Evolutionary conservation across 2,888 invertebrate species (phyloP).

Genomic region (Teinopalpus imperialis): DNA sequence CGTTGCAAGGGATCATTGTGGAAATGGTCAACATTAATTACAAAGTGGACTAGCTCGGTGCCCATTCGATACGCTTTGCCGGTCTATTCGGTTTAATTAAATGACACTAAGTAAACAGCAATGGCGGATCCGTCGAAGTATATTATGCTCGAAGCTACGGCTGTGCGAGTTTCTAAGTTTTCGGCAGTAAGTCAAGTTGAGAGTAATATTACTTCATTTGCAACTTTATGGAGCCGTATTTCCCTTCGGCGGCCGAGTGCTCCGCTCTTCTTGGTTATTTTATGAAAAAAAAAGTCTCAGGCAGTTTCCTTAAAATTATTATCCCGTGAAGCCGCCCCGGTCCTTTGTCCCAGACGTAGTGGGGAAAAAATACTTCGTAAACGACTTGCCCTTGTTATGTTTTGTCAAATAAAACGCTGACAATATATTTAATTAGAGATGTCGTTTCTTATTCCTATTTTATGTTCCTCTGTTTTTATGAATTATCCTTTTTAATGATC

Average conservation of each 20-base stretch:
- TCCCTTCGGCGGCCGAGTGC: conserved; percentile 52
- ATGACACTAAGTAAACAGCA: conserved; percentile 65
- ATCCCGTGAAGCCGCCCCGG: conserved; percentile 45
- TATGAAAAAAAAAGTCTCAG: conserved; percentile 56
- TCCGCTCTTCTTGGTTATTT: conserved; percentile 45
- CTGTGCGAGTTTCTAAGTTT: conserved; percentile 39
- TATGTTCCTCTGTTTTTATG: conserved; percentile 34
- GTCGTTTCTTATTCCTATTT: conserved; percentile 35
- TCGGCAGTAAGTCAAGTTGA: conserved; percentile 59
- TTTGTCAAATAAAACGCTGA: conserved; percentile 45
- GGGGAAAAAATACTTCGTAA: conserved; percentile 43
- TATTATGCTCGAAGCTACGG: conserved; percentile 41
- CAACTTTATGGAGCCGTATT: conserved; percentile 68
- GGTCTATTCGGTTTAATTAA: conserved; percentile 70
- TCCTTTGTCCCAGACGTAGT: conserved; percentile 50
- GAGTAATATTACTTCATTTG: conserved; percentile 74
- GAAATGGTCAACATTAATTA: conserved; percentile 65
- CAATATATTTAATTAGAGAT: conserved; percentile 46
- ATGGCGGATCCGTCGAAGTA: conserved; percentile 34
- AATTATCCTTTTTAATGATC: conserved; percentile 29
- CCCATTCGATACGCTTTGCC: conserved; percentile 38
- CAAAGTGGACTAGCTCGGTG: conserved; percentile 41
- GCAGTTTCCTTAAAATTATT: conserved; percentile 65
- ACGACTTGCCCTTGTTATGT: conserved; percentile 42
- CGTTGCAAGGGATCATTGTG: conserved; percentile 21